Evolutionary conservation across 2,113 vertebrate species (phyloP), one percentile per base, ranked within the genome.

Genomic region (Gasterosteus nipponicus): DNA sequence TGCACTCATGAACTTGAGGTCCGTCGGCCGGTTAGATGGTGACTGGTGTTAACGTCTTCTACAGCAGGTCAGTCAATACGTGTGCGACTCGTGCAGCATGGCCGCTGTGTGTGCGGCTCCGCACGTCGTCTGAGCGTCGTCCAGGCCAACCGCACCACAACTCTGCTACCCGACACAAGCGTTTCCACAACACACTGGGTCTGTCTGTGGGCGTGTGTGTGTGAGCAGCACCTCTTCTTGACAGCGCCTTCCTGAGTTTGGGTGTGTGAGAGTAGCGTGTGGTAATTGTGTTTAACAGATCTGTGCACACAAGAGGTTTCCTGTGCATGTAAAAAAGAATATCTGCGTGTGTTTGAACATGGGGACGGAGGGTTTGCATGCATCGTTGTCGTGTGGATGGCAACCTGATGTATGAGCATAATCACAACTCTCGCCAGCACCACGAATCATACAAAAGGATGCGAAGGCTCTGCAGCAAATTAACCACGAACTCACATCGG

Each of bases 111-210:
- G 26, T 5, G 38, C 11, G 22, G 47, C 69, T 47, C 73, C 70
- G 72, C 7, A 61, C 75, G 73, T 85, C 77, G 70, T 70, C 15
- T 33, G 54, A 56, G 44, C 53, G 15, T 71, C 63, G 63, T 73
- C 69, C 73, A 66, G 81, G 74, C 81, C 73, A 91, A 86, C 89
- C 87, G 82, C 79, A 80, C 53, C 15, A 66, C 59, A 69, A 80
- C 31, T 72, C 46, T 69, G 58, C 65, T 44, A 81, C 70, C 60
- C 83, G 68, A 85, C 81, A 87, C 61, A 87, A 69, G 60, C 87
- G 56, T 92, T 93, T 93, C 92, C 92, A 84, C 64, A 33, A 59
- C 56, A 19, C 47, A 12, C 16, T 41, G 58, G 49, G 73, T 19
- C 39, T 38, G 29, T 18, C 18, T 46, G 26, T 16, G 42, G 67